A percentile compares a stretch with the other conserved stretches of the same genome.
Conservation (phyloP, 2,888 invertebrate genomes). For the Ophioninae sp. region DNA sequence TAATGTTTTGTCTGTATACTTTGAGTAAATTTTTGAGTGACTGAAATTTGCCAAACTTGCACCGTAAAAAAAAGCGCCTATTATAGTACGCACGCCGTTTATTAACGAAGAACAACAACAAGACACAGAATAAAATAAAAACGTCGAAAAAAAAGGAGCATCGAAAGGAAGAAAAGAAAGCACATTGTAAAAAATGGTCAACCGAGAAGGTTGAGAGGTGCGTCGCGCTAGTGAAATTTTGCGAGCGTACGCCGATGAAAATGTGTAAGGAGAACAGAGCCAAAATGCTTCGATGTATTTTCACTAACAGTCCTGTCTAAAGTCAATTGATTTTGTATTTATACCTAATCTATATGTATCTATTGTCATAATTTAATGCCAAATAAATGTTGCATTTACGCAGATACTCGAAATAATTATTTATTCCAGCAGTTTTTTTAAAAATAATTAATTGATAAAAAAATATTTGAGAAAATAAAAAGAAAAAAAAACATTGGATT, state of each 20-base stretch:
- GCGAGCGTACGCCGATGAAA: slow-evolving; percentile 46
- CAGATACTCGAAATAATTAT: slow-evolving; percentile 63
- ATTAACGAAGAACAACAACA: slow-evolving; percentile 16
- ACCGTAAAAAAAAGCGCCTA: slow-evolving; percentile 49
- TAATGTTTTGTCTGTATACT: slow-evolving; percentile 46
- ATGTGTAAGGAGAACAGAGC: slow-evolving; percentile 51
- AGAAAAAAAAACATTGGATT: background rate
- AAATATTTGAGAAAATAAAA: slow-evolving; percentile 8
- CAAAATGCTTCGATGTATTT: slow-evolving; percentile 78
- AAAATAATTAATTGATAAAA: background rate
- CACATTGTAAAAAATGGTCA: slow-evolving; percentile 24
- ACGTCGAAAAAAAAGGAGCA: slow-evolving; percentile 15
- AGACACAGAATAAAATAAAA: background rate
- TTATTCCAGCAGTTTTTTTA: slow-evolving; percentile 16
- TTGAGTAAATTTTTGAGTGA: slow-evolving; percentile 52
- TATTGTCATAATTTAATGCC: slow-evolving; percentile 80
- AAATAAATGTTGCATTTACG: slow-evolving; percentile 81
- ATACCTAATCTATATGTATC: slow-evolving; percentile 78
- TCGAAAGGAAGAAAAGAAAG: slow-evolving; percentile 5
- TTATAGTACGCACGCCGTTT: slow-evolving; percentile 49
- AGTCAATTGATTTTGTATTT: slow-evolving; percentile 81
- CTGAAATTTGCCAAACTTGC: slow-evolving; percentile 40
- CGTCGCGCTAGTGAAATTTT: slow-evolving; percentile 38
- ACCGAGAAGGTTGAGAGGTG: background rate
- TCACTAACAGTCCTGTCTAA: slow-evolving; percentile 80